A percentile compares a stretch with the other conserved stretches of the same genome.
Evolutionary conservation across 2,797 vertebrate genomes (phyloP).

Genomic region (Malurus splendens): DNA sequence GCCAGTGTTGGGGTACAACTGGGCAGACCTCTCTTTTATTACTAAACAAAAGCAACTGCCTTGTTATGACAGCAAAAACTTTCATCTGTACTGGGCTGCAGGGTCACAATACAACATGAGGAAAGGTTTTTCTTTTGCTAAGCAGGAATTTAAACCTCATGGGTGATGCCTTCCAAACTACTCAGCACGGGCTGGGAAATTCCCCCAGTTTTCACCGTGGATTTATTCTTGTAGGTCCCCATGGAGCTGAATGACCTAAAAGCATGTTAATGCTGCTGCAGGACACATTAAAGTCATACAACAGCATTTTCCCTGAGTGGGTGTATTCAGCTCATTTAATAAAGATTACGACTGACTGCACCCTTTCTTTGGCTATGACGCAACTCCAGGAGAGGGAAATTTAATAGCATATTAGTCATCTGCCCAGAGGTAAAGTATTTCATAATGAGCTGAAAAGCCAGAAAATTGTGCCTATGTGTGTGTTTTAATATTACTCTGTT

Average conservation of each 20-base stretch:
- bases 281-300: slow-evolving; percentile 20
- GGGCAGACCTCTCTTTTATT: neutral
- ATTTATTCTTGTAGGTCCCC: neutral
- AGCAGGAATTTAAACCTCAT: neutral
- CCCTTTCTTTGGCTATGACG: slow-evolving; percentile 35
- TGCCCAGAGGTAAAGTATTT: slow-evolving; percentile 60
- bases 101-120: neutral
- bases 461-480: slow-evolving; percentile 2
- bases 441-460: slow-evolving; percentile 49
- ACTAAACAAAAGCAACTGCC: neutral
- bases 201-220: neutral
- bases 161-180: neutral
- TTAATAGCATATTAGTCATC: slow-evolving; percentile 68
- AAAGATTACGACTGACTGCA: slow-evolving; percentile 58
- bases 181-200: neutral
- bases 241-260: neutral
- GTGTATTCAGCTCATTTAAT: slow-evolving; percentile 40
- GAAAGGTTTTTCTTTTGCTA: neutral
- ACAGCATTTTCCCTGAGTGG: slow-evolving; percentile 41
- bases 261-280: slow-evolving; percentile 22
- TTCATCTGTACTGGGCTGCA: neutral
- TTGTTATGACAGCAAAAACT: neutral
- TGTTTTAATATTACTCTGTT: slow-evolving; percentile 30
- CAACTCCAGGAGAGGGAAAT: slow-evolving; percentile 49
- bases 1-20: neutral